A percentile compares a stretch with the other conserved stretches of the same genome.
phyloP scores from a whole-genome alignment of 2,113 vertebrate species.

The Quiscalus mexicanus region DNA sequence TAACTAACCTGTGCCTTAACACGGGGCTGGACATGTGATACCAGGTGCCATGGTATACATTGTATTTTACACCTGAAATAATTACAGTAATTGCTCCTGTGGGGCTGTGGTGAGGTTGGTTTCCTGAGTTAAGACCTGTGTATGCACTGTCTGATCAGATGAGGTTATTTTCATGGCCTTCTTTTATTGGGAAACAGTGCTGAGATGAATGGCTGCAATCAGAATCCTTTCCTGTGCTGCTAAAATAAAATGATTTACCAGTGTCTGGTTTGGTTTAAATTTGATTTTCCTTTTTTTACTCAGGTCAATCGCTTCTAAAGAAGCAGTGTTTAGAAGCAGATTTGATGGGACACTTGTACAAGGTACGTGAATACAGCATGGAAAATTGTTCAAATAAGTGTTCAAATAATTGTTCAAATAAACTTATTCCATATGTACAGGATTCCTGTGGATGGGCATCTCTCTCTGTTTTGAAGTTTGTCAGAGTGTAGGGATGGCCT shows the following conservation, averaged over 20 bases:
- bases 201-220: background rate
- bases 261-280: background rate
- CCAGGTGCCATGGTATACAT: background rate
- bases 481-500: background rate
- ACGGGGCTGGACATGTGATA: background rate
- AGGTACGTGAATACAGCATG: background rate
- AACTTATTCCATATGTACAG: background rate
- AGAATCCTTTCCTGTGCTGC: background rate
- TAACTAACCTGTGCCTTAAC: background rate
- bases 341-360: constrained; percentile 30
- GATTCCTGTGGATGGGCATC: background rate
- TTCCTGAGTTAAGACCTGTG: background rate
- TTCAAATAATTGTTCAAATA: background rate
- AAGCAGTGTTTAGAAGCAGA: background rate
- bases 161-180: background rate
- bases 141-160: background rate
- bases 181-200: rapidly evolving
- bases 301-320: background rate
- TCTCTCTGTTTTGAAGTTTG: background rate
- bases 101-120: background rate
- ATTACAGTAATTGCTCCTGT: background rate
- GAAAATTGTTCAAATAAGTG: background rate
- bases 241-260: background rate
- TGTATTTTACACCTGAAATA: background rate
- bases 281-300: background rate